These are phyloP conservation scores for Ennomos erosarius DNA, from an alignment of 2,888 invertebrate genomes.

Conservation along the genomic window DNA sequence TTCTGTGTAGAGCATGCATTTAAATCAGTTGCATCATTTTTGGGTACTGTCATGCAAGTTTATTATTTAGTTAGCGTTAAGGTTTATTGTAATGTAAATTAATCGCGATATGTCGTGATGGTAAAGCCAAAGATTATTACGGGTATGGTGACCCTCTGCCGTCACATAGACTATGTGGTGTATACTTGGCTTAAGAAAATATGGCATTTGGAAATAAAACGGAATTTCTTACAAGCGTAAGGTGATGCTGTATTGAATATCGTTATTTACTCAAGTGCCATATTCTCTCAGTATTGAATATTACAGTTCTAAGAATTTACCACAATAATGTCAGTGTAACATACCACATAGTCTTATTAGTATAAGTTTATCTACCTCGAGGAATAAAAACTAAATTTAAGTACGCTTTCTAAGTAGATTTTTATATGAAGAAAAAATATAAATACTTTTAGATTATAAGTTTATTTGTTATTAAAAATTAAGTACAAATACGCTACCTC, in stretches of 20 bases:
- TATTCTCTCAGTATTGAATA: not conserved
- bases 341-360: conserved; percentile 61
- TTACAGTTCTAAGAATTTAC: conserved; percentile 17
- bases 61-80: conserved; percentile 58
- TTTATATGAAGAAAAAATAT: conserved; percentile 80
- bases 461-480: conserved; percentile 64
- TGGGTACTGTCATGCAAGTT: conserved; percentile 61
- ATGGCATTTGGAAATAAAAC: not conserved
- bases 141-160: conserved; percentile 86
- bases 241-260: conserved; percentile 13
- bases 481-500: conserved; percentile 86
- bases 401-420: conserved; percentile 81
- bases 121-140: conserved; percentile 86
- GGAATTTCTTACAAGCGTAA: conserved; percentile 7
- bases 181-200: conserved; percentile 48
- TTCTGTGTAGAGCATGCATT: conserved; percentile 63
- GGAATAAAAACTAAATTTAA: conserved; percentile 76
- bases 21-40: conserved; percentile 53
- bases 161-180: conserved; percentile 74
- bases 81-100: conserved; percentile 67
- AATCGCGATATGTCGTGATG: conserved; percentile 84
- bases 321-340: conserved; percentile 52
- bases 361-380: conserved; percentile 84
- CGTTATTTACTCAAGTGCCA: conserved; percentile 1
- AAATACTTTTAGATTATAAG: conserved; percentile 67